These are phyloP conservation scores for Anastatus disparis DNA, from an alignment of 1,140 invertebrate genomes.

Conservation along the genomic window DNA sequence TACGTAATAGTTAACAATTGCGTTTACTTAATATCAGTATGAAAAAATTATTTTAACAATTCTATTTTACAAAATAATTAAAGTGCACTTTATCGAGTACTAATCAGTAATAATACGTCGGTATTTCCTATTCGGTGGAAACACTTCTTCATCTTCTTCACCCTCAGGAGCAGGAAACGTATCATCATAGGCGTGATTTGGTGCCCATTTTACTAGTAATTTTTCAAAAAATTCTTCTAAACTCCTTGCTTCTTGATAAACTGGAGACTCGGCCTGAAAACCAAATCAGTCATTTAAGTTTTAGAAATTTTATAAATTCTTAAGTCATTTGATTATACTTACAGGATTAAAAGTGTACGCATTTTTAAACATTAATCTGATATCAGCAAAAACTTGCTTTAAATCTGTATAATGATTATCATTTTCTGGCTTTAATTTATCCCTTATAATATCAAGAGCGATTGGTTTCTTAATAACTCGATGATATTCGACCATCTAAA, in stretches of 20 bases:
- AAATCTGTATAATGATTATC: slow-evolving; percentile 80
- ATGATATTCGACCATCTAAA: slow-evolving; percentile 81
- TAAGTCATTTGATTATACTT: slow-evolving; percentile 61
- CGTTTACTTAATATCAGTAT: slow-evolving; percentile 23
- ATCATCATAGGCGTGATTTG: slow-evolving; percentile 75
- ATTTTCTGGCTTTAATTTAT: slow-evolving; percentile 78
- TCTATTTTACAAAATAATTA: slow-evolving; percentile 31
- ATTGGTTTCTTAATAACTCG: slow-evolving; percentile 82
- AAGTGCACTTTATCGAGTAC: slow-evolving; percentile 34
- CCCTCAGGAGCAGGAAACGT: slow-evolving; percentile 59
- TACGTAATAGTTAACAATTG: slow-evolving; percentile 35
- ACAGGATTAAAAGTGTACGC: slow-evolving; percentile 87
- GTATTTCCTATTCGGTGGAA: slow-evolving; percentile 70
- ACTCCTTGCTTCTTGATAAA: slow-evolving; percentile 85
- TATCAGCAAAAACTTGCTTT: slow-evolving; percentile 82
- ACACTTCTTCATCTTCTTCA: slow-evolving; percentile 64
- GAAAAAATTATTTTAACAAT: slow-evolving; percentile 35
- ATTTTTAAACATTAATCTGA: slow-evolving; percentile 88
- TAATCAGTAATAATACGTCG: slow-evolving; percentile 69
- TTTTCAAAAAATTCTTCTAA: slow-evolving; percentile 88
- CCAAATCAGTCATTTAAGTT: slow-evolving; percentile 7
- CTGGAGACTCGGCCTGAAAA: slow-evolving; percentile 79
- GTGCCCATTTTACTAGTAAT: slow-evolving; percentile 82
- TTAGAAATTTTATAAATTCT: slow-evolving; percentile 19
- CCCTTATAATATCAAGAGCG: slow-evolving; percentile 84